Conservation (phyloP, 2,888 invertebrate genomes). For the Macrosiphum euphorbiae region DNA sequence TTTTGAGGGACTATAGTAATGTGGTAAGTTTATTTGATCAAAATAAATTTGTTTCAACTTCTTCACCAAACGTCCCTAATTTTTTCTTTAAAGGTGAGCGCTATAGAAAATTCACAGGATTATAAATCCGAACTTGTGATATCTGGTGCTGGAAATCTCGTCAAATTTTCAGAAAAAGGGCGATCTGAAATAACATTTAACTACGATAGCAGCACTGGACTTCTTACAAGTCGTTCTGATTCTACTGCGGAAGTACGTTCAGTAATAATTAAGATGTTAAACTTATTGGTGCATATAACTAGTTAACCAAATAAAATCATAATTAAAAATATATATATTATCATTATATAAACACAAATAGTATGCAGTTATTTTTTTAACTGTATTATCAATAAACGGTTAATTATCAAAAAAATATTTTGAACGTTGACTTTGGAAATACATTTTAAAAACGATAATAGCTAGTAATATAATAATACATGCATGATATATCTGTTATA, state of each 20-base stretch:
- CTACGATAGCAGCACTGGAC: slow-evolving; percentile 89
- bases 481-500: not conserved
- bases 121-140: slow-evolving; percentile 93
- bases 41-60: not conserved
- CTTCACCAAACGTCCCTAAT: not conserved
- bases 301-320: not conserved
- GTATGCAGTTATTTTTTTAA: not conserved
- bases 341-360: not conserved
- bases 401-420: not conserved
- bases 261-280: slow-evolving; percentile 25
- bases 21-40: slow-evolving; percentile 74
- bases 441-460: not conserved
- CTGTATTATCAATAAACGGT: not conserved
- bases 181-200: slow-evolving; percentile 90
- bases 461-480: not conserved
- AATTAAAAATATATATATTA: not conserved
- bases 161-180: slow-evolving; percentile 89
- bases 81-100: slow-evolving; percentile 74
- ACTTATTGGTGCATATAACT: not conserved
- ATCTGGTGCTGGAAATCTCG: slow-evolving; percentile 91
- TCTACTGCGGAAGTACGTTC: slow-evolving; percentile 75
- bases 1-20: slow-evolving; percentile 91
- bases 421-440: not conserved
- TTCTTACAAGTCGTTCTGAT: slow-evolving; percentile 84
- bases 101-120: slow-evolving; percentile 94